Evolutionary conservation across 2,113 vertebrate genomes (phyloP), one percentile per base, ranked within the genome.

Genomic region (Circaetus cinerascens): DNA sequence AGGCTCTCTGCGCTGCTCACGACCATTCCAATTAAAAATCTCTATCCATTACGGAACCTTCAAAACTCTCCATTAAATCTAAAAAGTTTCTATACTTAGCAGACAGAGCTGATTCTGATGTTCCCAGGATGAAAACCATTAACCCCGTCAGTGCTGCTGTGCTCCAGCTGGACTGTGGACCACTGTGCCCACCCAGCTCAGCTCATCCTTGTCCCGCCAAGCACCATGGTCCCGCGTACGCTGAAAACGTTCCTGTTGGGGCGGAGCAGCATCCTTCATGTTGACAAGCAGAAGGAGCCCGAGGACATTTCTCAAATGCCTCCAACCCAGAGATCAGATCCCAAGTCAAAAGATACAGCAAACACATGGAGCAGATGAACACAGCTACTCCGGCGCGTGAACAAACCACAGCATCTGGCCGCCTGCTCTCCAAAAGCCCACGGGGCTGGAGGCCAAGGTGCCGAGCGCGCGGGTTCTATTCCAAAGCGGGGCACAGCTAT

Each of bases 211-310:
- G 17, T 59, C 32, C 60, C 3, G 0, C 34, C 1, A 1, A 48
- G 38, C 2, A 0, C 46, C 3, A 2, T 13, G 9, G 43, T 22
- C 17, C 36, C 1, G 1, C 1, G 0, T 22, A 29, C 16, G 15
- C 3, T 2, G 23, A 57, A 50, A 32, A 10, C 2, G 1, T 11
- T 29, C 45, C 22, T 14, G 4, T 8, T 32, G 38, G 29, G 15
- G 34, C 1, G 2, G 60, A 29, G 17, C 53, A 26, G 43, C 22
- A 20, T 10, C 73, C 50, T 66, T 73, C 30, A 11, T 30, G n/a
- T 1, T 32, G 51, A 27, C 34, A 51, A 57, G 38, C 45, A 51
- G 36, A 38, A 34, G 56, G 29, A 19, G 20, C 13, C 36, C 1
- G 2, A 55, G 50, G 30, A 46, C 40, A 5, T 12, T 15, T 74